phyloP scores from a whole-genome alignment of 2,113 vertebrate species.

The Limnothrissa miodon region DNA sequence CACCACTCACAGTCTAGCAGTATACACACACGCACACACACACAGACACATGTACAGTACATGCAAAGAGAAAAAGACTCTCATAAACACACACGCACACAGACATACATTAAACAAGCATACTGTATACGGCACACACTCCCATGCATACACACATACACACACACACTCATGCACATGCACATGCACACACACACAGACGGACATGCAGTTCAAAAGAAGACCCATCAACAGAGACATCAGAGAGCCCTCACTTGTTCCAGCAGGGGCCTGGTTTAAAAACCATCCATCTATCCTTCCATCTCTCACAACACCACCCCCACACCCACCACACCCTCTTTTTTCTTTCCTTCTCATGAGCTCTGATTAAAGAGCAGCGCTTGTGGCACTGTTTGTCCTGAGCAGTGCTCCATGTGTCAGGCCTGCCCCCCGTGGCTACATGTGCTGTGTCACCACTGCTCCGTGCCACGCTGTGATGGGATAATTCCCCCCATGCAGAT shows the following conservation, averaged over 20 bases:
- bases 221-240: background rate
- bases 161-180: background rate
- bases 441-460: background rate
- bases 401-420: background rate
- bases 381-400: slow-evolving; percentile 9
- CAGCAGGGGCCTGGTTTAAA: slow-evolving; percentile 13
- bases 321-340: background rate
- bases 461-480: background rate
- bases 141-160: background rate
- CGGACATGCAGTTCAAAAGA: background rate
- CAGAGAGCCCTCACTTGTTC: background rate
- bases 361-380: background rate
- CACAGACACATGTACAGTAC: background rate
- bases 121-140: background rate
- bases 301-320: background rate
- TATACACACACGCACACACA: background rate
- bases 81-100: background rate
- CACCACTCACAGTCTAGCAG: background rate
- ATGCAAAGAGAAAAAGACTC: background rate
- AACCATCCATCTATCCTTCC: background rate
- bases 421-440: background rate
- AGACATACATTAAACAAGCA: background rate
- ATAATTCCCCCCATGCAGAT: background rate
- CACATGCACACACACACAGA: background rate
- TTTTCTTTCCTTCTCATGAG: background rate